Percentiles rank a stretch among this genome's conserved stretches.
These are phyloP conservation scores for Shinisaurus crocodilurus DNA, from an alignment of 2,113 vertebrate genomes.

Conservation along the genomic window DNA sequence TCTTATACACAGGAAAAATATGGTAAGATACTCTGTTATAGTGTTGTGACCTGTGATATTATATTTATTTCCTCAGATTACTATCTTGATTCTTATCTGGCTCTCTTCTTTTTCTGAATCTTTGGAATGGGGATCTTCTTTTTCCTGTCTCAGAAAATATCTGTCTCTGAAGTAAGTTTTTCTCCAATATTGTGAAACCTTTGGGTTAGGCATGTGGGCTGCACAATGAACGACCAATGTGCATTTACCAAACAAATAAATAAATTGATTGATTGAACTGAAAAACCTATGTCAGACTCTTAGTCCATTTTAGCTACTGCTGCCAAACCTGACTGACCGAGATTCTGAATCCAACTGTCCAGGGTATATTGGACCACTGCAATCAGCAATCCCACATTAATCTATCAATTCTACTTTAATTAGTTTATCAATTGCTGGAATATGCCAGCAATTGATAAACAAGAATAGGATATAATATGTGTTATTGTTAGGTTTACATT, in stretches of 20 bases:
- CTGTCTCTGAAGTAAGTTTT: constrained; percentile 40
- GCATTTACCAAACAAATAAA: not conserved
- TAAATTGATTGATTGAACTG: not conserved
- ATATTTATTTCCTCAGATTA: constrained; percentile 38
- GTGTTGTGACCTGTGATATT: not conserved
- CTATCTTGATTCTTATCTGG: constrained; percentile 18
- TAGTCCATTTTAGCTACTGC: not conserved
- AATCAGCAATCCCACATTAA: not conserved
- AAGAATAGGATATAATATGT: not conserved
- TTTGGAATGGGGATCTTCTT: constrained; percentile 39
- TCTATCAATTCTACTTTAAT: not conserved
- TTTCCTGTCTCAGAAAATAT: constrained; percentile 41
- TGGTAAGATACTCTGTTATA: too few species aligned
- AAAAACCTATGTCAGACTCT: not conserved
- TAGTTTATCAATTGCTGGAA: not conserved
- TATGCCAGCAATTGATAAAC: not conserved
- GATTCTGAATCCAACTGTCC: not conserved
- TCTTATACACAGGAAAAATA: too few species aligned
- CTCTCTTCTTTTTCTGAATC: constrained; percentile 42
- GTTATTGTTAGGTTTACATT: not conserved
- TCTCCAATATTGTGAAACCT: not conserved
- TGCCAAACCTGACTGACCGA: not conserved
- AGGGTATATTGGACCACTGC: not conserved
- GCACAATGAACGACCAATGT: not conserved
- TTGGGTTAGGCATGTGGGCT: not conserved